Evolutionary conservation across 1,140 invertebrate species (phyloP).

Genomic region (Drosophila subobscura): DNA sequence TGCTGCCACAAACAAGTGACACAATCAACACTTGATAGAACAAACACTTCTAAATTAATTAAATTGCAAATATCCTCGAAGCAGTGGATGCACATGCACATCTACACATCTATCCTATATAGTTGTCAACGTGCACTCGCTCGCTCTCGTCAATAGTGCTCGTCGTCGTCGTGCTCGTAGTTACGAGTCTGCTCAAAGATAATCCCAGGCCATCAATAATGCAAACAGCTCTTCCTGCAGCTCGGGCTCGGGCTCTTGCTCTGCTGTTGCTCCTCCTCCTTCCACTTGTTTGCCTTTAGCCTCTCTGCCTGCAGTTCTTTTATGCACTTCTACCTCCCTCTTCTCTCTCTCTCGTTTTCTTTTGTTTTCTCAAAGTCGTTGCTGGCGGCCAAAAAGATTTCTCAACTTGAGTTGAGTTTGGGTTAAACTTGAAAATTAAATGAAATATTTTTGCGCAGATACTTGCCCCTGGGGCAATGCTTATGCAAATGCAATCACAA

Average conservation of each 20-base stretch:
- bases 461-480: slow-evolving; percentile 9
- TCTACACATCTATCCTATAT: slow-evolving; percentile 49
- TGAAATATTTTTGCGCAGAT: slow-evolving; percentile 59
- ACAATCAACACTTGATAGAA: slow-evolving; percentile 82
- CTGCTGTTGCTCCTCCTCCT: not conserved
- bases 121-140: slow-evolving; percentile 72
- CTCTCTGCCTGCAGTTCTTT: slow-evolving; percentile 43
- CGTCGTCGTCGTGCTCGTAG: slow-evolving; percentile 8
- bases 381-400: slow-evolving; percentile 68
- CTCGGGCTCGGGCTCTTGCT: not conserved
- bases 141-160: slow-evolving; percentile 54
- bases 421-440: slow-evolving; percentile 73
- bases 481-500: slow-evolving; percentile 59
- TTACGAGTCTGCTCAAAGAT: slow-evolving; percentile 58
- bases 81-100: slow-evolving; percentile 53
- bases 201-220: slow-evolving; percentile 81
- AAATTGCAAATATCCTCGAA: slow-evolving; percentile 81
- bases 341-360: not conserved
- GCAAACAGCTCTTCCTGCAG: slow-evolving; percentile 67
- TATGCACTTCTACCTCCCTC: slow-evolving; percentile 3
- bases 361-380: slow-evolving; percentile 46
- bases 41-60: slow-evolving; percentile 82
- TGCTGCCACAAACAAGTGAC: slow-evolving; percentile 77
- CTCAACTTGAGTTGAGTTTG: slow-evolving; percentile 67
- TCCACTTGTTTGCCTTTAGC: slow-evolving; percentile 48